phyloP scores from a whole-genome alignment of 2,888 invertebrate species.

The Cheilosia impressa region DNA sequence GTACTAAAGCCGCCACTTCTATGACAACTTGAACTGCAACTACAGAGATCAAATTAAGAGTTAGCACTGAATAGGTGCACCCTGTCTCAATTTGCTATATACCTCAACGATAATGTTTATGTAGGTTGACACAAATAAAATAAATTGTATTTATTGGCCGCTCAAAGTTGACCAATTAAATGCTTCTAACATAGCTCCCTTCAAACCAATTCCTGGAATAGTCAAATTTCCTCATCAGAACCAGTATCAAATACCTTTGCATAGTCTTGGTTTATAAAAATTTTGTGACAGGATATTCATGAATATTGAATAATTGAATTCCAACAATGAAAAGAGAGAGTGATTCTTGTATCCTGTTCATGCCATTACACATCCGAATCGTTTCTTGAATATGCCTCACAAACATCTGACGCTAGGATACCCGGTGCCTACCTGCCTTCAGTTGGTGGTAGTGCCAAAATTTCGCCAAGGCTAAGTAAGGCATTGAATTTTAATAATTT shows the following conservation, averaged over 20 bases:
- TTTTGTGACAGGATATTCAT: conserved; percentile 48
- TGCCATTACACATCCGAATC: conserved; percentile 28
- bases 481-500: conserved; percentile 24
- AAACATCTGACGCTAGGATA: conserved; percentile 11
- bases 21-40: too few relatives aligned
- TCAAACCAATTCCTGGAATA: too few relatives aligned
- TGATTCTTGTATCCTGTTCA: not conserved
- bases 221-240: not conserved
- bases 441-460: conserved; percentile 35
- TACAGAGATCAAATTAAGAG: too few relatives aligned
- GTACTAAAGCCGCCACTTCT: too few relatives aligned
- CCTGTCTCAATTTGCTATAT: too few relatives aligned
- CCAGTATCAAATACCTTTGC: conserved; percentile 42
- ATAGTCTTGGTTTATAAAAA: not conserved
- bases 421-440: not conserved
- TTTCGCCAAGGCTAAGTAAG: conserved; percentile 29
- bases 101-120: too few relatives aligned
- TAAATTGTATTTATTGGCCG: too few relatives aligned
- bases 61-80: too few relatives aligned
- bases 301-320: conserved; percentile 42
- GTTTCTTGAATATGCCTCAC: conserved; percentile 27
- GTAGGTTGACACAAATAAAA: too few relatives aligned
- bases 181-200: too few relatives aligned
- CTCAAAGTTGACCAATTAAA: too few relatives aligned
- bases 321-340: not conserved